Percentiles rank a stretch among this genome's conserved stretches.
Conservation (phyloP, 2,888 invertebrate species). For the Griposia aprilina region DNA sequence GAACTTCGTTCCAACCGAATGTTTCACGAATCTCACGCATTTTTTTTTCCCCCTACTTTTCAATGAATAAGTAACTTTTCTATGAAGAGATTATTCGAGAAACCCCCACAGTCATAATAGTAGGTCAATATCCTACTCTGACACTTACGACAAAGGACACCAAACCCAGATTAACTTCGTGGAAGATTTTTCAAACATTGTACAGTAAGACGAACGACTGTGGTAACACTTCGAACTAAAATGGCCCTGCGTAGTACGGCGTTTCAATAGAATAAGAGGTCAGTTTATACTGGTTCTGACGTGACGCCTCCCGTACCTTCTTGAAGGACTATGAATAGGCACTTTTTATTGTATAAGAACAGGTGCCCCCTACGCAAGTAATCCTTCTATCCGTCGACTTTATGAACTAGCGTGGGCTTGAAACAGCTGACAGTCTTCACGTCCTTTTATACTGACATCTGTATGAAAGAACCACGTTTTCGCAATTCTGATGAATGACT, state of each 20-base stretch:
- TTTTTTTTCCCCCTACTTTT: too few species aligned
- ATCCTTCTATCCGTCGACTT: slow-evolving; percentile 37
- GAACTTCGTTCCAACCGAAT: too few species aligned
- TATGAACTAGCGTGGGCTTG: slow-evolving; percentile 35
- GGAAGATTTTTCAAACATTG: slow-evolving; percentile 1
- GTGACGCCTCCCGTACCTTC: not conserved
- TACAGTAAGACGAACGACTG: not conserved
- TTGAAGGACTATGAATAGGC: slow-evolving; percentile 17
- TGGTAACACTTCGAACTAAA: not conserved
- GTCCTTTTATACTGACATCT: slow-evolving; percentile 31
- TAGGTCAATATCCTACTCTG: not conserved
- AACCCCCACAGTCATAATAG: not conserved
- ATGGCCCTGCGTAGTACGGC: not conserved
- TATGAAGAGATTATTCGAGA: not conserved
- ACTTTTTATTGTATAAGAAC: slow-evolving; percentile 17
- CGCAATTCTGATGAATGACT: slow-evolving; percentile 28
- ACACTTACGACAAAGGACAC: not conserved
- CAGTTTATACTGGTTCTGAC: not conserved
- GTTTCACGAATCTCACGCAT: too few species aligned
- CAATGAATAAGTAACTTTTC: not conserved
- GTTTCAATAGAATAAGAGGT: not conserved
- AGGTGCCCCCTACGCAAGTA: not conserved
- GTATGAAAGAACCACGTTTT: slow-evolving; percentile 27
- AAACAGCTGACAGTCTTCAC: slow-evolving; percentile 43
- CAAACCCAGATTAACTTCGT: not conserved